These are phyloP conservation scores for Mastigias papua DNA, from an alignment of 30 jellyfish, hydroid and myxozoan genomes.

Conservation along the genomic window DNA sequence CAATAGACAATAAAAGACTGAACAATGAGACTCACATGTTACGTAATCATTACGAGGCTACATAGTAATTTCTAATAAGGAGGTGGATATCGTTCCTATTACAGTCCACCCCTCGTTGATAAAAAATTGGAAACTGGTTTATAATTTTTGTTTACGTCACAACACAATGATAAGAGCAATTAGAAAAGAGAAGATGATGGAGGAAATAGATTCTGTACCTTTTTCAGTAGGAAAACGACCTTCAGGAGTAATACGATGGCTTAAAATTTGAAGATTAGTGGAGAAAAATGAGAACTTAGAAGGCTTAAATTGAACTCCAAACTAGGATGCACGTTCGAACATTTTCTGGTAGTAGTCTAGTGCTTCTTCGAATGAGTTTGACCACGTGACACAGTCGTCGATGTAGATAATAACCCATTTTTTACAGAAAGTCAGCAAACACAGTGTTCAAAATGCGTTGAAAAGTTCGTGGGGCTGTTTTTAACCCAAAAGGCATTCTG, in stretches of 20 bases:
- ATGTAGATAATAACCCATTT: constrained; percentile 43
- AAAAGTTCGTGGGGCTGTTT: constrained; percentile 38
- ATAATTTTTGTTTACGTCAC: neutral
- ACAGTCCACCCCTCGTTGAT: neutral
- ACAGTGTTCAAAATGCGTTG: constrained; percentile 25
- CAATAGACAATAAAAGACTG: too few relatives aligned
- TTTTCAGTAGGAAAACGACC: constrained; percentile 45
- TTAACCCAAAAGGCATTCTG: constrained; percentile 50
- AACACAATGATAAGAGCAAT: neutral
- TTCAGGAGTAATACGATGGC: constrained; percentile 42
- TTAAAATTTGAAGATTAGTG: constrained; percentile 24
- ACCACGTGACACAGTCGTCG: constrained; percentile 61
- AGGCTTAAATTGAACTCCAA: constrained; percentile 52
- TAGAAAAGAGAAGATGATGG: neutral
- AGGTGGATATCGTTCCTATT: neutral
- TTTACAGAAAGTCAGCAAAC: constrained; percentile 1
- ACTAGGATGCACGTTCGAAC: constrained; percentile 26
- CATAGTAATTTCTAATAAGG: neutral
- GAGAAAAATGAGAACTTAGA: constrained; percentile 51
- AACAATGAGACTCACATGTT: neutral
- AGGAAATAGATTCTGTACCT: constrained; percentile 28
- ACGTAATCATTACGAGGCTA: neutral
- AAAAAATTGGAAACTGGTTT: neutral
- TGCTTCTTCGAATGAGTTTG: constrained; percentile 29
- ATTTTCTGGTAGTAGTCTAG: constrained; percentile 19